Percentiles rank a stretch among this genome's conserved stretches.
phyloP scores from a whole-genome alignment of 2,113 vertebrate genomes.

The Gobiocypris rarus region DNA sequence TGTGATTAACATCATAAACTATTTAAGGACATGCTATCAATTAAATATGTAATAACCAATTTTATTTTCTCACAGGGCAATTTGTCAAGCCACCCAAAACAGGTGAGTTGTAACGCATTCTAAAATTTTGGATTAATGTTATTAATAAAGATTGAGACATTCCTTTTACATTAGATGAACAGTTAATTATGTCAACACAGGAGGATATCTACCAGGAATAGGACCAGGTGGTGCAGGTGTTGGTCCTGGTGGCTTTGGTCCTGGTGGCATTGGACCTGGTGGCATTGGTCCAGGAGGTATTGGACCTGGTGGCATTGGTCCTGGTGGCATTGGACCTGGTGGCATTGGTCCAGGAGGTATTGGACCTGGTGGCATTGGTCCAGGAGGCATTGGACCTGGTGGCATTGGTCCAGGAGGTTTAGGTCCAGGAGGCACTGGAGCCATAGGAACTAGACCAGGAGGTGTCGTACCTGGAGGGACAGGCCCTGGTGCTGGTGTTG shows the following conservation, averaged over 20 bases:
- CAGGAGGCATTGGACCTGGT: conserved; percentile 47
- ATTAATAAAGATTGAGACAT: background rate
- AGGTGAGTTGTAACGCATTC: conserved; percentile 48
- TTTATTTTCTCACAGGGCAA: conserved; percentile 51
- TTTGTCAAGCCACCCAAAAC: conserved; percentile 66
- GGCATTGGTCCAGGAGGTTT: conserved; percentile 28
- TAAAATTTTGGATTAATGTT: background rate
- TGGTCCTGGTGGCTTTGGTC: conserved; percentile 23
- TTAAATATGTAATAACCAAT: background rate
- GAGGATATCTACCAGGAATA: conserved; percentile 51
- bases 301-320: conserved; percentile 13
- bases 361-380: conserved; percentile 51
- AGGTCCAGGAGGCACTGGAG: background rate
- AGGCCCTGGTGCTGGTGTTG: conserved; percentile 45
- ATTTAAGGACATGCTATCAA: background rate
- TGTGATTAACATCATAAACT: background rate
- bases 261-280: conserved; percentile 32
- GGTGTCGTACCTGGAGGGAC: conserved; percentile 3
- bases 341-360: conserved; percentile 7
- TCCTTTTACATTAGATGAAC: background rate
- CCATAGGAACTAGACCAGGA: conserved; percentile 37
- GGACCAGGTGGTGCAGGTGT: conserved; percentile 53
- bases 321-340: conserved; percentile 28
- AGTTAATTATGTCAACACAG: conserved; percentile 7
- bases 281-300: conserved; percentile 6